Base-by-base conservation (phyloP, 2,113 vertebrate genomes). In the Psittacula cyanocephala region DNA sequence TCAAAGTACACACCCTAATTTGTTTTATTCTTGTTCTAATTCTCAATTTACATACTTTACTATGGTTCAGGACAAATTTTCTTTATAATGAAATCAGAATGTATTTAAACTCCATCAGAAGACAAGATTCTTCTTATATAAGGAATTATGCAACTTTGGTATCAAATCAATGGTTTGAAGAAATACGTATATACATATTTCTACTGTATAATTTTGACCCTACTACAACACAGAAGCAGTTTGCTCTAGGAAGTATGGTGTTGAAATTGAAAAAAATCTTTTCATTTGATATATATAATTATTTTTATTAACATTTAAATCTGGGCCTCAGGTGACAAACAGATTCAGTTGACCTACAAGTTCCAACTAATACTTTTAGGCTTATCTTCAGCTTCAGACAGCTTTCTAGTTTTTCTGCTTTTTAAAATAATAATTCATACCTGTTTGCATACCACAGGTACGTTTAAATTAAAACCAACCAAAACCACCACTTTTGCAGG, bases 111-210 rank as follows among this genome's bases (percentile, higher is more conserved):
- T 86, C 35, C 27, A 41, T 11, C 17, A 72, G 33, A 86, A 88
- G 29, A 62, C 17, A 76, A 33, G 10, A 9, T 43, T 76, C 29
- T 72, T 27, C 24, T 22, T 22, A 27, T 50, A 68, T 8, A 15
- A 65, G 18, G 18, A 72, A 62, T 29, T 82, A 70, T 0, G 2
- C 6, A 44, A 71, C 17, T 47, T 7, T 4, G 3, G 5, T 41
- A 74, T 41, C 37, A 71, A 63, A 84, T 39, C 15, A 67, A 6
- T 79, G 23, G 59, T 65, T 78, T 85, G 27, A 57, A 53, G 22
- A 57, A 80, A 78, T 52, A 75, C 13, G 47, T 2, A 47, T 14
- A 25, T 5, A 44, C 1, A 8, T 41, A 69, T 3, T 68, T 91
- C 23, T 71, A 20, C 3, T 25, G 12, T 29, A 5, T 28, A 33